Base-by-base conservation (phyloP, 2,888 invertebrate species). In the Gymnocheta viridis region DNA sequence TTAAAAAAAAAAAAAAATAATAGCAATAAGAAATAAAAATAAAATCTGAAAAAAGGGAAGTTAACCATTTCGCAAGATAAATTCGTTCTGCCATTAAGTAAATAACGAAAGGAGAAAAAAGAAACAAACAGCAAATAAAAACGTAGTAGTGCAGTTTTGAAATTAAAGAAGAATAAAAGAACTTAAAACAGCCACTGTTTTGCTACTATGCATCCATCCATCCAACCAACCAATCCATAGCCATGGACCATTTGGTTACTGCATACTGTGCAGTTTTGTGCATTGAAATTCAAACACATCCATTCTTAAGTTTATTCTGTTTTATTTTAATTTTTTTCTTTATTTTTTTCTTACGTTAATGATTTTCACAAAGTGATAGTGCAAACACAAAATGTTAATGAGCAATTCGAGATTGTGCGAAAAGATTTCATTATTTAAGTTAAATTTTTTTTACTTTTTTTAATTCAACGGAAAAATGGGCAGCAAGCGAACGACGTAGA, bases 381-480 rank as follows among this genome's bases (percentile, higher is more conserved):
- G 88, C 89, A 89, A 91, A 91, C 91, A 90, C 91, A 91, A 92
- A 92, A 92, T 92, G 91, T 92, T 92, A 92, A 92, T 92, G 91
- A 92, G 92, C 91, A 92, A 92, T 92, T 92, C 91, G 91, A 92
- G 91, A 92, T 92, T 91, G 91, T 92, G 91, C 91, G 91, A 92
- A 91, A 87, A 91, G 91, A 92, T 92, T 90, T 91, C 91, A 86
- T 86, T 86, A 87, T 87, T 87, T 86, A 79, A 82, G 73, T 77
- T 79, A 80, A 69, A 27, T 49, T 77, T 77, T 58, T 69, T 64
- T 29, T 5, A 5, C 47, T 49, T 69, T 77, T 51, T 29, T 77
- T 69, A 60, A 82, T 70, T 84, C 58, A 73, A 74, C 60, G 51
- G 72, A 77, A 77, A 62, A 24, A 44, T 58, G 22, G 27, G 17